Evolutionary conservation across 2,797 vertebrate genomes (phyloP), one percentile per base, ranked within the genome.

Genomic region (Karalla daura): DNA sequence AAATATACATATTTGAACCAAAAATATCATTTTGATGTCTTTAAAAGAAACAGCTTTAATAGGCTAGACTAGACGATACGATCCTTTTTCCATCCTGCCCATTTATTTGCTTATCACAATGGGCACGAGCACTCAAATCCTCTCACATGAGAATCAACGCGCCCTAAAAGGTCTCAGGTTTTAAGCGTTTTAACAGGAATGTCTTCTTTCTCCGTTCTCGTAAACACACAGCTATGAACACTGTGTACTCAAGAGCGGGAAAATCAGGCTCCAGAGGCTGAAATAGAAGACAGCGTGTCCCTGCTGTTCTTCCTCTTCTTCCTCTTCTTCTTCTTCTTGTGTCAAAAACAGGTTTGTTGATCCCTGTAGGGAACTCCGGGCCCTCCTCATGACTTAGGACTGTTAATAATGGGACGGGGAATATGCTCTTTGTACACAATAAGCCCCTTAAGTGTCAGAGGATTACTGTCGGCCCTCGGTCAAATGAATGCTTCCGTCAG

Each of bases 151-250:
- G 59, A 53, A 64, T 37, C 7, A 50, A 71, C 30, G 58, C 64
- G 41, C 52, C 54, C 41, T 81, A 37, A 73, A 80, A 78, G 77
- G 64, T 73, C 49, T 58, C 35, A 70, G 50, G 28, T 39, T 73
- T 60, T 37, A 18, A 44, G 7, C 47, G 11, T 63, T 76, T 68
- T n/a, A 10, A 54, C 8, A 20, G 24, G 54, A 74, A 27, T 7
- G 18, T 56, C 51, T 44, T 62, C 36, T 60, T 36, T 30, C 36
- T 17, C 5, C 15, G 28, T 70, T 33, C 10, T 4, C 32, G 7
- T 40, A 10, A 18, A 20, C n/a, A 14, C 24, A 5, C 24, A 1
- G 21, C 43, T n/a, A n/a, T 46, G 50, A 46, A 46, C 18, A 18
- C 7, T 35, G 33, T 17, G 32, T 14, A 18, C 43, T 39, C 33